Base-by-base conservation (phyloP, 2,113 vertebrate genomes). In the Trichechus manatus region DNA sequence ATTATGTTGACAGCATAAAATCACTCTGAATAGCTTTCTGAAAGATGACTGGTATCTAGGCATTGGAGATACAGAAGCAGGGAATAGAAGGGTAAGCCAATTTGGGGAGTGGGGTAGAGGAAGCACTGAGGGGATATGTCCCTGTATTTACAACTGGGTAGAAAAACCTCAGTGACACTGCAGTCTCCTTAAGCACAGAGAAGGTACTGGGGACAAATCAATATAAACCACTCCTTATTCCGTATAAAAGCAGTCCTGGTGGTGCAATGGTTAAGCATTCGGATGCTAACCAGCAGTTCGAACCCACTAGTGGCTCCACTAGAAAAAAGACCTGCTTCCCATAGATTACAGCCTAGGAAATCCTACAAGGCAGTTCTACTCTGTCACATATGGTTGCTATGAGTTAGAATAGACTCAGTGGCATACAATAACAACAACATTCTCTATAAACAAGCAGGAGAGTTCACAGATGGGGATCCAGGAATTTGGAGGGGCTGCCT, bases 11-110 rank as follows among this genome's bases (percentile, higher is more conserved):
- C 90, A 74, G 53, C 33, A 78, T 42, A 95, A 74, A 90, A 88
- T 94, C 63, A 93, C 50, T 86, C 86, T 66, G 31, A 93, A 88
- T 44, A 79, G 56, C 39, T 83, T 90, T 39, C 33, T 85, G 61
- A 89, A 79, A 79, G 61, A 33, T 25, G 83, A 68, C 44, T 66
- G 33, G 81, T 84, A 79, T 44, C n/a, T 19, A 87, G 72, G 56
- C 59, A 85, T 23, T 75, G 27, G n/a, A 91, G 31, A 36, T 72
- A 47, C 36, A 77, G 33, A 88, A 93, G 10, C 64, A 78, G 47
- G 15, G 81, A 96, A 89, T 19, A 33, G 15, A 14, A 88, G 17
- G 22, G 33, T 3, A 88, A 47, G 53, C 50, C 66, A 68, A 36
- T 50, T 19, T 42, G 47, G 19, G 23, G 23, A 9, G 29, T 9